These are phyloP conservation scores for Stramonita haemastoma DNA, from an alignment of 2,888 invertebrate species.

Conservation along the genomic window DNA sequence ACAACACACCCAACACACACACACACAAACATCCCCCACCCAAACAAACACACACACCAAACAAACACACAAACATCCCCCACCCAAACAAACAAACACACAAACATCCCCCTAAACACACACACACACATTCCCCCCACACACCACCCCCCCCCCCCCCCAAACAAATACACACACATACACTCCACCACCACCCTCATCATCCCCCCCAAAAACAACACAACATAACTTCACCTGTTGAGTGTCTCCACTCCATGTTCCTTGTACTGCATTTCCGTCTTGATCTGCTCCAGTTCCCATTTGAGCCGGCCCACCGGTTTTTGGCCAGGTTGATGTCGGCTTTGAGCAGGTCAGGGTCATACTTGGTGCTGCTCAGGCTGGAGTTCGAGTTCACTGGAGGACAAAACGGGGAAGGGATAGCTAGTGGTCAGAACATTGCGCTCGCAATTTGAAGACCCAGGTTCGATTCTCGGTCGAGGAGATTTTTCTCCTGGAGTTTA, in stretches of 20 bases:
- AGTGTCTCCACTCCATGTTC: constrained; percentile 95
- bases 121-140: background rate
- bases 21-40: background rate
- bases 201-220: constrained; percentile 8
- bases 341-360: constrained; percentile 94
- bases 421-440: too few relatives aligned
- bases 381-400: constrained; percentile 74
- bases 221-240: constrained; percentile 85
- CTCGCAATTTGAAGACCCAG: too few relatives aligned
- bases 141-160: background rate
- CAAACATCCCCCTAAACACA: background rate
- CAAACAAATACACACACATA: background rate
- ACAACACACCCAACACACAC: background rate
- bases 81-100: too few relatives aligned
- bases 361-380: constrained; percentile 85
- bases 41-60: background rate
- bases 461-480: too few relatives aligned
- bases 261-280: constrained; percentile 93
- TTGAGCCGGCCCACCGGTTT: constrained; percentile 92
- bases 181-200: background rate
- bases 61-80: background rate
- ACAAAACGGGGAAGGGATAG: too few relatives aligned
- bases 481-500: too few relatives aligned
- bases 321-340: constrained; percentile 93
- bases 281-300: constrained; percentile 92